Evolutionary conservation across 2,113 vertebrate species (phyloP).

Genomic region (Lathamus discolor): DNA sequence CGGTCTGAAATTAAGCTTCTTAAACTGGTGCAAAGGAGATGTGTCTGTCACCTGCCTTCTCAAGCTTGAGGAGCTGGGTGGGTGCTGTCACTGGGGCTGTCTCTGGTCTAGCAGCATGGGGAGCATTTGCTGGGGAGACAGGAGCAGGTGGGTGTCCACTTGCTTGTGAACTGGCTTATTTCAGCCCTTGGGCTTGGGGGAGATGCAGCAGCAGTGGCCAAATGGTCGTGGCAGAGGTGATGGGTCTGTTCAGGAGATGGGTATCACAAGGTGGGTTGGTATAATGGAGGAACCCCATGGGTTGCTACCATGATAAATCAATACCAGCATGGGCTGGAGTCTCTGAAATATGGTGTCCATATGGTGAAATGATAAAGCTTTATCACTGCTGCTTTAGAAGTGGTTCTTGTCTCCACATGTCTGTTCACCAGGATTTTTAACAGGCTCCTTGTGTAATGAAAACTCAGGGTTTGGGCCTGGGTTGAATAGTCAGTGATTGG

Average conservation of each 20-base stretch:
- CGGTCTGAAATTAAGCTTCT: neutral
- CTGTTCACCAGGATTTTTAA: neutral
- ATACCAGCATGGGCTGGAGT: neutral
- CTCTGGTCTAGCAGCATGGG: neutral
- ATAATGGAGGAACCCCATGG: accelerated
- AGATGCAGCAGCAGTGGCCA: accelerated
- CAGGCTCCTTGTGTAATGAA: neutral
- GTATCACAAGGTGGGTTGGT: accelerated
- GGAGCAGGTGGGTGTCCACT: neutral
- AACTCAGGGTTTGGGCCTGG: neutral
- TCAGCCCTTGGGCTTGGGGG: neutral
- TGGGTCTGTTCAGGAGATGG: neutral
- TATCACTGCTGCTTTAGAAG: neutral
- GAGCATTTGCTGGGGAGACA: neutral
- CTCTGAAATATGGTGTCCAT: neutral
- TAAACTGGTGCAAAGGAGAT: neutral
- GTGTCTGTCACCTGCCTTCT: neutral
- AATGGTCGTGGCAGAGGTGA: neutral
- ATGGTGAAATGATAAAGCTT: neutral
- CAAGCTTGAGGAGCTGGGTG: neutral
- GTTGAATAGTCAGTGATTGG: neutral
- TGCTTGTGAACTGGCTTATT: neutral
- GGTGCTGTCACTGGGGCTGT: neutral
- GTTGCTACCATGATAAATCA: neutral
- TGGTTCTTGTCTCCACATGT: neutral